phyloP scores from a whole-genome alignment of 2,888 invertebrate genomes.

The Athripsodes cinereus region DNA sequence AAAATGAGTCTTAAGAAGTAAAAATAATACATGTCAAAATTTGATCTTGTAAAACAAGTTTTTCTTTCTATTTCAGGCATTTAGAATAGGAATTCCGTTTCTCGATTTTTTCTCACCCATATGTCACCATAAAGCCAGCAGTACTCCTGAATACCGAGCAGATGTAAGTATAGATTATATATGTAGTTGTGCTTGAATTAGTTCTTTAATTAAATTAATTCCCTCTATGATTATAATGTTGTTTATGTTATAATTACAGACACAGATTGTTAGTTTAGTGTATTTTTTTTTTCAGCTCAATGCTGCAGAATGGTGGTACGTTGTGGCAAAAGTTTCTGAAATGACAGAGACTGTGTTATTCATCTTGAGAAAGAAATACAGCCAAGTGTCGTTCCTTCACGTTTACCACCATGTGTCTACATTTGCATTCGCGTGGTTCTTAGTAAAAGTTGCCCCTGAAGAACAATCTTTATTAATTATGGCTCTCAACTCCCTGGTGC shows the following conservation, averaged over 20 bases:
- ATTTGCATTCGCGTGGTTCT: conserved; percentile 70
- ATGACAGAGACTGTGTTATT: conserved; percentile 85
- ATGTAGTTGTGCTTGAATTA: too few species aligned
- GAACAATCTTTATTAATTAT: conserved; percentile 89
- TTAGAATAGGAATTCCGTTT: not conserved
- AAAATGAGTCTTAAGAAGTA: too few species aligned
- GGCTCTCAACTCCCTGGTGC: conserved; percentile 78
- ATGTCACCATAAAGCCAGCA: not conserved
- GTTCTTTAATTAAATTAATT: too few species aligned
- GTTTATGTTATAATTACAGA: too few species aligned
- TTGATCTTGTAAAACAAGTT: not conserved
- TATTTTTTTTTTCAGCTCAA: too few species aligned
- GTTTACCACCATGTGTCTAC: conserved; percentile 79
- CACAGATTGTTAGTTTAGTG: too few species aligned
- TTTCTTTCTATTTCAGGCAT: not conserved
- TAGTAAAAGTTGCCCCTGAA: conserved; percentile 68
- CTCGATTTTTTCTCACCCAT: not conserved
- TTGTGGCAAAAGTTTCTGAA: conserved; percentile 82
- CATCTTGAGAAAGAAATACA: conserved; percentile 76
- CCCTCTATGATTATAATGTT: too few species aligned
- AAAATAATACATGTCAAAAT: too few species aligned
- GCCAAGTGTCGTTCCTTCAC: conserved; percentile 79
- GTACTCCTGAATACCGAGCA: not conserved
- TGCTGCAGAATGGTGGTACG: conserved; percentile 66
- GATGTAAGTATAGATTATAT: not conserved